phyloP scores from a whole-genome alignment of 2,888 invertebrate genomes.

The Drosophila neutralis region DNA sequence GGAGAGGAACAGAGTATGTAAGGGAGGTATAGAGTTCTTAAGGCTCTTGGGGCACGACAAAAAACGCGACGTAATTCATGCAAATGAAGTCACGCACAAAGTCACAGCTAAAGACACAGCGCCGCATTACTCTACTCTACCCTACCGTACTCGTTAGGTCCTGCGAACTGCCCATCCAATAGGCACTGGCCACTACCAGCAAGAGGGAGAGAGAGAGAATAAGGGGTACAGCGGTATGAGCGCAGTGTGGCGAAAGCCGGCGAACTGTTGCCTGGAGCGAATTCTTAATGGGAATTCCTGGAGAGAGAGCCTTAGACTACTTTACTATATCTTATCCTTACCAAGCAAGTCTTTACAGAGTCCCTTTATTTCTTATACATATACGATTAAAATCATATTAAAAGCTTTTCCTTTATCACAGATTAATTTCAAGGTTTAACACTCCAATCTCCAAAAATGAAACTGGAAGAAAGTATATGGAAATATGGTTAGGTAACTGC shows the following conservation, averaged over 20 bases:
- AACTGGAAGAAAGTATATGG: not conserved
- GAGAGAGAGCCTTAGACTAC: not conserved
- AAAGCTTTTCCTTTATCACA: too few relatives aligned
- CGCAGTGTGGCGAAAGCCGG: not conserved
- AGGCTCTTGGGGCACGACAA: conserved; percentile 21
- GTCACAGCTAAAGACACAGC: conserved; percentile 25
- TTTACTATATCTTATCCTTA: not conserved
- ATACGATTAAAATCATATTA: not conserved
- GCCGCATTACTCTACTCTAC: not conserved
- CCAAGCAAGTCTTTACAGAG: not conserved
- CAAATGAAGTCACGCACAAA: conserved; percentile 82
- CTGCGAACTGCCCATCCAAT: conserved; percentile 7
- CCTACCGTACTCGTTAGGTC: not conserved
- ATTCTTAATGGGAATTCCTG: too few relatives aligned
- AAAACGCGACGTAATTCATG: conserved; percentile 76
- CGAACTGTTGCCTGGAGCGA: conserved; percentile 38
- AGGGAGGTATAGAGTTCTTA: conserved; percentile 9
- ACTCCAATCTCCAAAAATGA: not conserved
- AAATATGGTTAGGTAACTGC: not conserved
- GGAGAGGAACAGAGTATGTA: not conserved
- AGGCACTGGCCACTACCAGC: not conserved
- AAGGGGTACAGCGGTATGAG: not conserved
- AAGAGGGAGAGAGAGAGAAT: not conserved
- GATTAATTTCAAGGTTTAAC: not conserved
- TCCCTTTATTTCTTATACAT: not conserved